phyloP scores from a whole-genome alignment of 2,888 invertebrate species.

The Heliothis peltigera region DNA sequence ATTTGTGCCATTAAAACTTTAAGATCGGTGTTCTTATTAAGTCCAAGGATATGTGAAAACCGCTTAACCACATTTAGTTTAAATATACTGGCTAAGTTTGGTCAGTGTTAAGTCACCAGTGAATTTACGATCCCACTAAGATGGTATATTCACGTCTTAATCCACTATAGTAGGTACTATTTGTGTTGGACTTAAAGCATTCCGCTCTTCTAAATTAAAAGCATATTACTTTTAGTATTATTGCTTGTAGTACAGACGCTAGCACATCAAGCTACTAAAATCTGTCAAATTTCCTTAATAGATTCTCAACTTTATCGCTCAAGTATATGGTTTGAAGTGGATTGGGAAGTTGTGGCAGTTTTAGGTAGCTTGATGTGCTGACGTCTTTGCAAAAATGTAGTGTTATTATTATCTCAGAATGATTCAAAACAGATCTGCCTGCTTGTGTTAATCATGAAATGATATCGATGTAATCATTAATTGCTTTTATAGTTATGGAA shows the following conservation, averaged over 20 bases:
- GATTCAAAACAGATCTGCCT: too few species aligned
- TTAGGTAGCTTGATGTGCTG: too few species aligned
- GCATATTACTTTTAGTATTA: neutral
- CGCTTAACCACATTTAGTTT: conserved; percentile 25
- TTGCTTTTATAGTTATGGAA: too few species aligned
- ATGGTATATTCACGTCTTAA: conserved; percentile 30
- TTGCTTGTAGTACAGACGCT: neutral
- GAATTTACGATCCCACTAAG: conserved; percentile 42
- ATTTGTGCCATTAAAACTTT: neutral
- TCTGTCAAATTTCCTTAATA: too few species aligned
- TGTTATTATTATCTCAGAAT: too few species aligned
- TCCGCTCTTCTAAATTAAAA: conserved; percentile 1
- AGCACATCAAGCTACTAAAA: too few species aligned
- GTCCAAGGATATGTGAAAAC: conserved; percentile 8
- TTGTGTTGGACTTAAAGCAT: conserved; percentile 19
- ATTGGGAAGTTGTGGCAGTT: too few species aligned
- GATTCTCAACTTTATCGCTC: too few species aligned
- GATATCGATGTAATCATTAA: too few species aligned
- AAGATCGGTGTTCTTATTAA: conserved; percentile 5
- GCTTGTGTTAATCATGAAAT: too few species aligned
- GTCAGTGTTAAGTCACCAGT: conserved; percentile 43
- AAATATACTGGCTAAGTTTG: conserved; percentile 40
- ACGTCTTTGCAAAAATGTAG: too few species aligned
- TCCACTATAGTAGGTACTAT: conserved; percentile 29
- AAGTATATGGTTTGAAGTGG: too few species aligned